A percentile compares a stretch with the other conserved stretches of the same genome.
phyloP scores from a whole-genome alignment of 2,797 vertebrate genomes.

The Takifugu ocellatus region DNA sequence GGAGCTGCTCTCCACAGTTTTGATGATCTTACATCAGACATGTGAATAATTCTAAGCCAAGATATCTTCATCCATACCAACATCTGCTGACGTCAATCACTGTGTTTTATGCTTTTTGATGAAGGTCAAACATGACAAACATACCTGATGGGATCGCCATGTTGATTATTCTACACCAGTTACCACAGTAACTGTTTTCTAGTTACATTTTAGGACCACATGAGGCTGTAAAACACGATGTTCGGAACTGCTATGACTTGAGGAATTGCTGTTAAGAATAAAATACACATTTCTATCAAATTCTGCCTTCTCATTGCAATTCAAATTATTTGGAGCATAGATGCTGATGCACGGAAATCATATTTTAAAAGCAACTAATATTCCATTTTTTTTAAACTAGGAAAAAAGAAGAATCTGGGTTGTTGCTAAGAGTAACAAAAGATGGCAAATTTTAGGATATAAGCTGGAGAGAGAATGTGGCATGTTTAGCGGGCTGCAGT shows the following conservation, averaged over 20 bases:
- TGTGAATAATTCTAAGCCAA: neutral
- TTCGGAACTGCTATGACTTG: neutral
- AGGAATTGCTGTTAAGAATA: neutral
- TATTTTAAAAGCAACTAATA: slow-evolving; percentile 1
- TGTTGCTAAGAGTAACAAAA: slow-evolving; percentile 38
- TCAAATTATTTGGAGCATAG: neutral
- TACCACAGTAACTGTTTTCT: slow-evolving; percentile 8
- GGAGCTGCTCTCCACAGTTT: slow-evolving; percentile 16
- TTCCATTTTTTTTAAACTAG: slow-evolving; percentile 12
- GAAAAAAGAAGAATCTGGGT: slow-evolving; percentile 16
- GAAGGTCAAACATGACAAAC: neutral
- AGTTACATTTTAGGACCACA: neutral
- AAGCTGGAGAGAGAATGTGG: slow-evolving; percentile 16
- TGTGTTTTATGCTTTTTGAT: neutral
- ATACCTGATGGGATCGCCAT: neutral
- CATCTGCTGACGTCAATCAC: neutral
- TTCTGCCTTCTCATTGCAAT: neutral
- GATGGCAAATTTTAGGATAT: slow-evolving; percentile 17
- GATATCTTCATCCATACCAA: neutral
- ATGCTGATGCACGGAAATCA: neutral
- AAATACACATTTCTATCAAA: neutral
- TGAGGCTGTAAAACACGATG: neutral
- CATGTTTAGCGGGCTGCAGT: slow-evolving; percentile 29
- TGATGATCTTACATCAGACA: slow-evolving; percentile 5
- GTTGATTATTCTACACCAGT: slow-evolving; percentile 11